Evolutionary conservation across 2,888 invertebrate genomes (phyloP), one percentile per base, ranked within the genome.

Genomic region (Muscina levida): DNA sequence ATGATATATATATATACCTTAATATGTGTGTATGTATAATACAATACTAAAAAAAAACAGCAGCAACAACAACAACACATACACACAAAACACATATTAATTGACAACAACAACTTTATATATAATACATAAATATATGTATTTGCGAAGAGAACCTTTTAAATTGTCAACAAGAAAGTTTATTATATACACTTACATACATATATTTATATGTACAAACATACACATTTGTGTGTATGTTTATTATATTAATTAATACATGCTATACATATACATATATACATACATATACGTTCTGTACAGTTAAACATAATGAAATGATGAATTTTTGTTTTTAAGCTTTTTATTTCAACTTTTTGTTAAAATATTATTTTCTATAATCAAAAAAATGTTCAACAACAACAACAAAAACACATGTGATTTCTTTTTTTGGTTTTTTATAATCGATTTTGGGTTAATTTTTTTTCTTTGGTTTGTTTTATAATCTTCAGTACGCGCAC

Each of bases 1-100:
- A 19, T 51, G 19, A 17, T 51, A 51, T 19, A 51, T 19, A 51
- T 71, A 75, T 19, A 51, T 51, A 22, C 51, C 17, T 5, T 19
- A 51, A 51, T 46, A 44, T 5, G n/a, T 44, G 44, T 44, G 15
- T 48, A 51, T 51, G 51, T 51, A 51, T 8, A 31, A 31, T 71
- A 53, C 71, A 72, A 74, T 83, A 73, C 44, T n/a, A n/a, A 72
- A 82, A 71, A 77, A 73, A 75, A 72, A 26, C 31, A 76, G 75
- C 59, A 74, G 68, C 67, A 72, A 56, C 56, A 71, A 42, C 56
- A 39, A 65, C 46, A 31, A 31, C 31, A 31, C 31, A 68, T 39
- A 48, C 17, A 19, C 53, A 53, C 31, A 53, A n/a, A n/a, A 48
- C n/a, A 48, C n/a, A 56, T 26, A 31, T 31, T 5, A 5, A 31